Conservation (phyloP, 2,888 invertebrate genomes). For the Unio delphinus region DNA sequence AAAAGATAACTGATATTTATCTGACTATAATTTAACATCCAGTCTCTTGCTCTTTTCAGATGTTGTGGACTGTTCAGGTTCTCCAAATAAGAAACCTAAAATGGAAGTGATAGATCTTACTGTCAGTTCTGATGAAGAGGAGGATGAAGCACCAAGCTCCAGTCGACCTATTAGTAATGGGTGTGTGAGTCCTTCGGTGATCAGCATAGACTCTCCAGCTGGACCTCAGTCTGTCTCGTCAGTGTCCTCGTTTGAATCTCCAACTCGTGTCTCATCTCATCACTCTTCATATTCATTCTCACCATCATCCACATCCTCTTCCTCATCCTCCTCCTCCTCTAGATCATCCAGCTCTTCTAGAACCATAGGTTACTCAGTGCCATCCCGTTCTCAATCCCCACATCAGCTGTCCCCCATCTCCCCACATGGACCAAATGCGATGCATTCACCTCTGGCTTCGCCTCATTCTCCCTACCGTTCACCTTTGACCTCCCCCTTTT, state of each 20-base stretch:
- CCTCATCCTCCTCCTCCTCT: constrained; percentile 34
- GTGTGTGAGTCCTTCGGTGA: constrained; percentile 56
- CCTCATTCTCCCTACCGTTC: constrained; percentile 7
- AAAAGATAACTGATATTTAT: too few relatives aligned
- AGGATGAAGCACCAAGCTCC: constrained; percentile 19
- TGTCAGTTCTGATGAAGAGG: constrained; percentile 62
- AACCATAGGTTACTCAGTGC: constrained; percentile 32
- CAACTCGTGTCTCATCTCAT: constrained; percentile 25
- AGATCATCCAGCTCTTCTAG: constrained; percentile 30
- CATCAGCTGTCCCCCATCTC: constrained; percentile 28
- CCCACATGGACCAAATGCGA: constrained; percentile 2
- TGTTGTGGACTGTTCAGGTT: constrained; percentile 18
- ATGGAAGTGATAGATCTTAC: constrained; percentile 64
- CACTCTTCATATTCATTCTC: constrained; percentile 20
- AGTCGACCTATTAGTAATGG: constrained; percentile 39
- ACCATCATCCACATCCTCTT: constrained; percentile 29
- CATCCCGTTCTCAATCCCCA: constrained; percentile 19
- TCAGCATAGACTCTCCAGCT: constrained; percentile 48
- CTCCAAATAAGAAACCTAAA: constrained; percentile 46
- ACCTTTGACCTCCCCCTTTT: constrained; percentile 26
- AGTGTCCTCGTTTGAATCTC: constrained; percentile 33
- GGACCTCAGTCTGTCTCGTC: constrained; percentile 33
- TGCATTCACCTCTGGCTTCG: neutral
- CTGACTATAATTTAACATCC: too few relatives aligned
- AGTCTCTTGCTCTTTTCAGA: constrained; percentile 7